Conservation (phyloP, 2,888 invertebrate species). For the Ectobius pallidus region DNA sequence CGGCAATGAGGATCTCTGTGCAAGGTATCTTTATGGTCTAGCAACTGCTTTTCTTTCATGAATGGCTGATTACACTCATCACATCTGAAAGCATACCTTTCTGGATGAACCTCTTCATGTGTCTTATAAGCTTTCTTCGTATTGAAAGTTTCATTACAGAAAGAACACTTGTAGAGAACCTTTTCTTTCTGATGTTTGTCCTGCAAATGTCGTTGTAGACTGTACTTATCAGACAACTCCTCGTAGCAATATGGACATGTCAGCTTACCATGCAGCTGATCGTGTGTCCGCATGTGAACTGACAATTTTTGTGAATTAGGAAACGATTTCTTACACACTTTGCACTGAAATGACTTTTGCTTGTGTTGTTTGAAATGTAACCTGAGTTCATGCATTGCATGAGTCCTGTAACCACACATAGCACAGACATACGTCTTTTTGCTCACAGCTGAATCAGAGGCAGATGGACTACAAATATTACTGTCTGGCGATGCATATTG, state of each 20-base stretch:
- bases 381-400: conserved; percentile 22
- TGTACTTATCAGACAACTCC: conserved; percentile 26
- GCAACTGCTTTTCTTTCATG: conserved; percentile 40
- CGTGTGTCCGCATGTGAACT: conserved; percentile 21
- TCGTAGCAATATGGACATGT: conserved; percentile 30
- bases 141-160: conserved; percentile 38
- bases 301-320: background rate
- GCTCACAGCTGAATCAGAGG: background rate
- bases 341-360: conserved; percentile 24
- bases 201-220: conserved; percentile 32
- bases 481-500: background rate
- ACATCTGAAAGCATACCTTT: conserved; percentile 38
- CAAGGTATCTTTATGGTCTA: conserved; percentile 37
- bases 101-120: conserved; percentile 40
- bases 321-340: conserved; percentile 24
- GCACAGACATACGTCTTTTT: conserved; percentile 38
- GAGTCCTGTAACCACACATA: conserved; percentile 32
- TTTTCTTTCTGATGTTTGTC: conserved; percentile 28
- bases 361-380: conserved; percentile 36
- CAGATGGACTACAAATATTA: background rate
- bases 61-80: conserved; percentile 38
- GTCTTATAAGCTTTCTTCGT: conserved; percentile 34
- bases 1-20: conserved; percentile 44
- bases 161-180: conserved; percentile 33
- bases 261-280: conserved; percentile 25